phyloP scores from a whole-genome alignment of 1,140 invertebrate genomes.

The Ceratosolen solmsi region DNA sequence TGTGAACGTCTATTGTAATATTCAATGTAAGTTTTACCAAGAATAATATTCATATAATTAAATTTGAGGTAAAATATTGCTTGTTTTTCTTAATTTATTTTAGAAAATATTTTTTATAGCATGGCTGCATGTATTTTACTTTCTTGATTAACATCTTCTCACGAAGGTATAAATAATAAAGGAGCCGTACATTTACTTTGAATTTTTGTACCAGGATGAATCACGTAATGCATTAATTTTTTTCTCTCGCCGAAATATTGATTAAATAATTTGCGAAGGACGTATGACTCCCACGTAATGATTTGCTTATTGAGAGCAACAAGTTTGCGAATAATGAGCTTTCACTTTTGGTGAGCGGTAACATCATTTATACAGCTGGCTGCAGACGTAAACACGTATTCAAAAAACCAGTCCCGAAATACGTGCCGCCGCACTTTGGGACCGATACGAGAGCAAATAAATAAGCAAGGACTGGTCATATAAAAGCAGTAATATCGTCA shows the following conservation, averaged over 20 bases:
- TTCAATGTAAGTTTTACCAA: too few species aligned
- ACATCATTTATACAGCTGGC: constrained; percentile 5
- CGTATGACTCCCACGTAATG: constrained; percentile 21
- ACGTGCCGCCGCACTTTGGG: not conserved
- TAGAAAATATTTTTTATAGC: too few species aligned
- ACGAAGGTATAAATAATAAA: too few species aligned
- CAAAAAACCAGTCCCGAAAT: not conserved
- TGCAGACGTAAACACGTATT: not conserved
- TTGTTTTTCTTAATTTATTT: too few species aligned
- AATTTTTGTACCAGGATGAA: not conserved
- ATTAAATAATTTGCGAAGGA: not conserved
- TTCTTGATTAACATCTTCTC: too few species aligned
- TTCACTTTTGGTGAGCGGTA: constrained; percentile 30
- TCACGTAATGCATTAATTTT: not conserved
- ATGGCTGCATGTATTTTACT: too few species aligned
- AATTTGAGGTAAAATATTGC: too few species aligned
- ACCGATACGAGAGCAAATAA: not conserved
- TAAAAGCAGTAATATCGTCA: not conserved
- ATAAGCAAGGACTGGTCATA: not conserved
- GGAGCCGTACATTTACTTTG: too few species aligned
- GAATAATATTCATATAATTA: too few species aligned
- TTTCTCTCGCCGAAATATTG: not conserved
- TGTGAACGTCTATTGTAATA: too few species aligned
- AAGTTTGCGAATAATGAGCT: constrained; percentile 27
- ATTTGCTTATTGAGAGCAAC: constrained; percentile 28